Percentiles rank a stretch among this genome's conserved stretches.
Evolutionary conservation across 2,888 invertebrate genomes (phyloP).

Genomic region (Cyaniris semiargus): DNA sequence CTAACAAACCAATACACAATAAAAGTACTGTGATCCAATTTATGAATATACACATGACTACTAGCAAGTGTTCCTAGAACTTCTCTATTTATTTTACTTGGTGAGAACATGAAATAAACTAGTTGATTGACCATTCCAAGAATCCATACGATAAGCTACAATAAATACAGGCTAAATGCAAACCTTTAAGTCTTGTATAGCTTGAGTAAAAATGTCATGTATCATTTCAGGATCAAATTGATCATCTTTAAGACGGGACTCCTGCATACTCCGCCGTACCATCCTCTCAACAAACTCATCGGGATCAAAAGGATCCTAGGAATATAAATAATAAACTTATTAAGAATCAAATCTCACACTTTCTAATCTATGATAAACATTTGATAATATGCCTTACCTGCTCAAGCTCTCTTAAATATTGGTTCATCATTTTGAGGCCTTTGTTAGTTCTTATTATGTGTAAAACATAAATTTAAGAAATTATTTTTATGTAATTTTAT

Average conservation of each 20-base stretch:
- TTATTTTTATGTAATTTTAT: background rate
- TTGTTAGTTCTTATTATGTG: background rate
- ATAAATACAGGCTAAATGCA: background rate
- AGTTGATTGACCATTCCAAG: background rate
- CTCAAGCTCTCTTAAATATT: constrained; percentile 92
- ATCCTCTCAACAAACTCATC: constrained; percentile 98
- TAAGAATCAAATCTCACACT: constrained; percentile 28
- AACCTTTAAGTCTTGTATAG: constrained; percentile 88
- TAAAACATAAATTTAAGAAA: background rate
- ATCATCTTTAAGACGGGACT: constrained; percentile 82
- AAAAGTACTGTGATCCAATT: background rate
- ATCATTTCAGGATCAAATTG: constrained; percentile 92
- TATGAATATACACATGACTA: too few relatives aligned
- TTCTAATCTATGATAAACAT: background rate
- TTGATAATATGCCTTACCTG: constrained; percentile 78
- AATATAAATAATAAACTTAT: constrained; percentile 48
- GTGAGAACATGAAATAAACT: background rate
- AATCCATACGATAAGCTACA: background rate
- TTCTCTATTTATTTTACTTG: too few relatives aligned
- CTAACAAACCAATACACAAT: constrained; percentile 53
- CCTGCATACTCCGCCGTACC: constrained; percentile 95
- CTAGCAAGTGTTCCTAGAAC: too few relatives aligned
- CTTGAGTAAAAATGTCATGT: constrained; percentile 95
- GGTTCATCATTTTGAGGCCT: constrained; percentile 87
- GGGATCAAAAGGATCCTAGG: constrained; percentile 96